Percentiles rank a stretch among this genome's conserved stretches.
Conservation (phyloP, 2,888 invertebrate genomes). For the Perizoma flavofasciatum region DNA sequence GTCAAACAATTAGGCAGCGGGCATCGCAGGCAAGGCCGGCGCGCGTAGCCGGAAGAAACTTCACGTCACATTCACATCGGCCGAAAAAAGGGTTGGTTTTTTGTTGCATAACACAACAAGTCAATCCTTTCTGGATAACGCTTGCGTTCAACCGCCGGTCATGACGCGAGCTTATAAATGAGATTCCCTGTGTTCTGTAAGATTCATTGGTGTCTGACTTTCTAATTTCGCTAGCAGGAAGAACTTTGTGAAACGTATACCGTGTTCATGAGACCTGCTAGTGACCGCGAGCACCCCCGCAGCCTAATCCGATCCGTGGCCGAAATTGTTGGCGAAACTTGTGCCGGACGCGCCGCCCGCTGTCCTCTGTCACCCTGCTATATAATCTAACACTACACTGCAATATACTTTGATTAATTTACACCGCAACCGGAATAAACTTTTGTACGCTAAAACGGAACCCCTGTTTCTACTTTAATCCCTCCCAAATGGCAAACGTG, state of each 20-base stretch:
- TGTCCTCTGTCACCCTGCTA: slow-evolving; percentile 54
- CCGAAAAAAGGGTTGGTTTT: slow-evolving; percentile 75
- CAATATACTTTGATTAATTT: slow-evolving; percentile 79
- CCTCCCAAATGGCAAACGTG: slow-evolving; percentile 58
- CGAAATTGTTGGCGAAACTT: slow-evolving; percentile 72
- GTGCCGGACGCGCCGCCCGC: slow-evolving; percentile 53
- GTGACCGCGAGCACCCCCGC: slow-evolving; percentile 72
- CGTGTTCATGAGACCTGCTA: slow-evolving; percentile 74
- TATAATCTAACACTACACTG: slow-evolving; percentile 70
- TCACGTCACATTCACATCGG: slow-evolving; percentile 67
- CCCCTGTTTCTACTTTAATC: slow-evolving; percentile 70
- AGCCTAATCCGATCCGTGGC: slow-evolving; percentile 75
- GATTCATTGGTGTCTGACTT: slow-evolving; percentile 80
- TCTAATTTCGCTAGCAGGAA: slow-evolving; percentile 72
- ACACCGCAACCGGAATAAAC: slow-evolving; percentile 72
- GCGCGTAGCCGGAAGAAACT: slow-evolving; percentile 69
- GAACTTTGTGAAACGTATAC: slow-evolving; percentile 82
- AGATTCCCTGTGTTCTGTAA: slow-evolving; percentile 72
- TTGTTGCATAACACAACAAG: slow-evolving; percentile 71
- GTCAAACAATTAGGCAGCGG: slow-evolving; percentile 79
- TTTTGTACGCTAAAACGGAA: slow-evolving; percentile 72
- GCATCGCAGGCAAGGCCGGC: slow-evolving; percentile 65
- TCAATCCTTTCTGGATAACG: slow-evolving; percentile 58
- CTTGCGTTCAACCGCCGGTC: slow-evolving; percentile 54
- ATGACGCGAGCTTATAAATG: slow-evolving; percentile 70